Conservation (phyloP, 1,140 invertebrate species). For the Homarus americanus region DNA sequence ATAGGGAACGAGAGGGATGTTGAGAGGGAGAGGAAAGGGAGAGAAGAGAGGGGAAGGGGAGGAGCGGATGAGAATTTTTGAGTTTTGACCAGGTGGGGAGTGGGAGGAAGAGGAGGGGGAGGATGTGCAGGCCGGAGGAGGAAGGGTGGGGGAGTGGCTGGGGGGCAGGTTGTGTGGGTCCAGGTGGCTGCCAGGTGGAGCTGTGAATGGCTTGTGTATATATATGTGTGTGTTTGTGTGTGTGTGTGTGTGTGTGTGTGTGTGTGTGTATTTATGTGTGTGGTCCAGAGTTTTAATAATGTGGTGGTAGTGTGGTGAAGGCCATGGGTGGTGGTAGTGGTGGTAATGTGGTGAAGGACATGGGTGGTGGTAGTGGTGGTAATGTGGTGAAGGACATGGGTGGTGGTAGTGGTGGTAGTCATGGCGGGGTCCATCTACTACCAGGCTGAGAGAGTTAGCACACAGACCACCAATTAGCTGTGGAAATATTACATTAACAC, state of each 20-base stretch:
- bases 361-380: too few species aligned
- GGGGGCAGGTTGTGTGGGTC: not conserved
- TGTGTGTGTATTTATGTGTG: not conserved
- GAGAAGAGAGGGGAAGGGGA: not conserved
- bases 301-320: too few species aligned
- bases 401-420: too few species aligned
- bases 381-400: too few species aligned
- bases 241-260: not conserved
- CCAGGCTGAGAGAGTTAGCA: too few species aligned
- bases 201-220: not conserved
- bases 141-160: not conserved
- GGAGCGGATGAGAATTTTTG: not conserved
- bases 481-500: too few species aligned
- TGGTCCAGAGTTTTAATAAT: not conserved
- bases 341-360: too few species aligned
- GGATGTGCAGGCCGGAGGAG: not conserved
- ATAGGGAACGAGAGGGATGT: not conserved
- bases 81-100: not conserved
- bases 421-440: too few species aligned
- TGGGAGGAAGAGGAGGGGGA: not conserved
- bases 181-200: not conserved
- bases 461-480: too few species aligned
- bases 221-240: too few species aligned
- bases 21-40: not conserved
- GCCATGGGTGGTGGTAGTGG: too few species aligned